These are phyloP conservation scores for Scaptodrosophila latifasciaeformis DNA, from an alignment of 2,888 invertebrate genomes.

Conservation along the genomic window DNA sequence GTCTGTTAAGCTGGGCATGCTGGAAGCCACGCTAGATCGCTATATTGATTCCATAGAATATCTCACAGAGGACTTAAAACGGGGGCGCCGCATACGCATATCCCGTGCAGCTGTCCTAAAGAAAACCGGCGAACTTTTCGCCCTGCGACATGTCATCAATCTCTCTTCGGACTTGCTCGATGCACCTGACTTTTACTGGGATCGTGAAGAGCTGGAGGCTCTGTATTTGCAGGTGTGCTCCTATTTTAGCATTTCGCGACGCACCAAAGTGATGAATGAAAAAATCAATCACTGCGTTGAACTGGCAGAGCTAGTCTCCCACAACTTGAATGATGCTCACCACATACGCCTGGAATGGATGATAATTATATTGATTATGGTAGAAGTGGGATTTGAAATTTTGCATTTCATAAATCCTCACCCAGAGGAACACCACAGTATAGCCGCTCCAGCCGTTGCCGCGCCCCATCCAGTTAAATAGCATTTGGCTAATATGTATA, in stretches of 20 bases:
- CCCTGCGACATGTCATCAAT: slow-evolving; percentile 91
- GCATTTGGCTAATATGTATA: too few relatives aligned
- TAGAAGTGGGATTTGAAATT: slow-evolving; percentile 92
- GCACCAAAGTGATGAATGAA: slow-evolving; percentile 97
- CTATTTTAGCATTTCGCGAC: slow-evolving; percentile 88
- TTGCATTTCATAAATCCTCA: slow-evolving; percentile 85
- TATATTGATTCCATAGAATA: slow-evolving; percentile 89
- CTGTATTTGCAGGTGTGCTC: slow-evolving; percentile 88
- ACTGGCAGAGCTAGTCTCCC: slow-evolving; percentile 89
- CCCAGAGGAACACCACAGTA: too few relatives aligned
- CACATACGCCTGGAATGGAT: slow-evolving; percentile 97
- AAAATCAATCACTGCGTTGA: slow-evolving; percentile 96
- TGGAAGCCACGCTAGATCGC: slow-evolving; percentile 90
- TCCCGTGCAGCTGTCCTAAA: slow-evolving; percentile 79
- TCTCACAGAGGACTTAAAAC: slow-evolving; percentile 86
- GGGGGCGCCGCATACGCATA: slow-evolving; percentile 81
- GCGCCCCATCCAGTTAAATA: too few relatives aligned
- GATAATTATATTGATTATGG: slow-evolving; percentile 96
- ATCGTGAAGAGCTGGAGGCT: slow-evolving; percentile 89
- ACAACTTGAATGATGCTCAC: slow-evolving; percentile 93
- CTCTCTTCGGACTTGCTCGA: slow-evolving; percentile 95
- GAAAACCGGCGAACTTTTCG: slow-evolving; percentile 91
- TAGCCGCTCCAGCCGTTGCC: too few relatives aligned
- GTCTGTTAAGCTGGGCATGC: slow-evolving; percentile 94
- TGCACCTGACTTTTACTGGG: slow-evolving; percentile 99